Conservation (phyloP, 2,888 invertebrate species). For the Crossocerus cetratus region DNA sequence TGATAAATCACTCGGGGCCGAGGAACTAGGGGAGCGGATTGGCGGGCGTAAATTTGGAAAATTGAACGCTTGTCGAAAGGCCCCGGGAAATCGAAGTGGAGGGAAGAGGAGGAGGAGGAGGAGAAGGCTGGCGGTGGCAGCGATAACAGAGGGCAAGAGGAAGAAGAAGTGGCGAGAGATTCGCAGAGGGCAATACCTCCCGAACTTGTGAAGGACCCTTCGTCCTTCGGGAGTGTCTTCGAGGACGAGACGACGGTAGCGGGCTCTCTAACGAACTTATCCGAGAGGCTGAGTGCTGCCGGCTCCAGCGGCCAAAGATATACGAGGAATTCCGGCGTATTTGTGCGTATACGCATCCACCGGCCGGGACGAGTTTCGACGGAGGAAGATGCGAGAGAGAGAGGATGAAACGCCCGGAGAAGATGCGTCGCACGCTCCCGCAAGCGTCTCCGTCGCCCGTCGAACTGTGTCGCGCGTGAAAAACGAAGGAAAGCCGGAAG, state of each 20-base stretch:
- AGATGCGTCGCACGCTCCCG: conserved; percentile 18
- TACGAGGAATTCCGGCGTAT: conserved; percentile 41
- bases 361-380: too few relatives aligned
- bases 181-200: conserved; percentile 33
- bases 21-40: conserved; percentile 16
- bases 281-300: conserved; percentile 58
- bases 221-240: conserved; percentile 64
- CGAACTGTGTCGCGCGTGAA: conserved; percentile 31
- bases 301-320: conserved; percentile 48
- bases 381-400: too few relatives aligned
- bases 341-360: conserved; percentile 22
- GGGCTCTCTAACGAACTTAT: conserved; percentile 69
- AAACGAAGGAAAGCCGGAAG: conserved; percentile 34
- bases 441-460: conserved; percentile 5
- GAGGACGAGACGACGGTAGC: conserved; percentile 52
- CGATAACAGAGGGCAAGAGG: conserved; percentile 25
- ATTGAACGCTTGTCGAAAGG: conserved; percentile 54
- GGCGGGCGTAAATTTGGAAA: conserved; percentile 46
- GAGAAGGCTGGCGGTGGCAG: background rate
- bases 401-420: background rate
- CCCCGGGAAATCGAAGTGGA: conserved; percentile 49
- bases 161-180: conserved; percentile 2
- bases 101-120: conserved; percentile 24
- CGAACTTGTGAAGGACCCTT: conserved; percentile 48
- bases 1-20: conserved; percentile 4